Base-by-base conservation (phyloP, 2,113 vertebrate species). In the Phyllopteryx taeniolatus region DNA sequence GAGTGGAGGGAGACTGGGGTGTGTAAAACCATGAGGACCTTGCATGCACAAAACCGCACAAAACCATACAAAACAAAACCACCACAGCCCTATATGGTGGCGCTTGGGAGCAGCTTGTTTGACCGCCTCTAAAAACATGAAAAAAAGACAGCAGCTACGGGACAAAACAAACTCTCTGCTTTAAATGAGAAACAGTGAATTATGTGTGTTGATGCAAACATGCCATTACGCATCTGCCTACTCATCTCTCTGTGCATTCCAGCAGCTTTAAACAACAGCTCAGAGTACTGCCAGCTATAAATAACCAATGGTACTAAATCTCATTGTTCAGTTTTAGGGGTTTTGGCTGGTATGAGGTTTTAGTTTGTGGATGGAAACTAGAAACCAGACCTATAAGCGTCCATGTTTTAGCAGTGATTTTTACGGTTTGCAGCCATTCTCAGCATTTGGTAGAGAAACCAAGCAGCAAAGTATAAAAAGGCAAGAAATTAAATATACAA, bases 1-100 rank as follows among this genome's bases (percentile, higher is more conserved):
- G 94, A 96, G 95, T 94, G 91, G 93, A 94, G 93, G 93, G 94
- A 96, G 95, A 96, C 93, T 93, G 91, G 88, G 81, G 89, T 80
- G 85, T 88, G 91, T 88, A 90, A 91, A 87, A 89, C 92, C 92
- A 93, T 81, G 89, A 91, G 61, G 8, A 92, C 83, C 89, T 91
- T 78, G 14, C 81, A 82, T 90, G 56, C 83, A 90, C 89, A 86
- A 87, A 89, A 85, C 60, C 82, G 56, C 83, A 90, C 89, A 86
- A 87, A 89, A 85, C 60, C 82, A 77, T 83, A 87, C 85, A 89
- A 90, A 91, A 90, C 87, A 90, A 90, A 89, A 88, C 84, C 84
- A 74, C 77, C 82, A 72, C 80, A 79, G 79, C 80, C 39, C 75
- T 81, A 76, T 84, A 81, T 42, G 65, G 65, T 78, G 82, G 68